Base-by-base conservation (phyloP, 2,888 invertebrate species). In the Icerya purchasi region DNA sequence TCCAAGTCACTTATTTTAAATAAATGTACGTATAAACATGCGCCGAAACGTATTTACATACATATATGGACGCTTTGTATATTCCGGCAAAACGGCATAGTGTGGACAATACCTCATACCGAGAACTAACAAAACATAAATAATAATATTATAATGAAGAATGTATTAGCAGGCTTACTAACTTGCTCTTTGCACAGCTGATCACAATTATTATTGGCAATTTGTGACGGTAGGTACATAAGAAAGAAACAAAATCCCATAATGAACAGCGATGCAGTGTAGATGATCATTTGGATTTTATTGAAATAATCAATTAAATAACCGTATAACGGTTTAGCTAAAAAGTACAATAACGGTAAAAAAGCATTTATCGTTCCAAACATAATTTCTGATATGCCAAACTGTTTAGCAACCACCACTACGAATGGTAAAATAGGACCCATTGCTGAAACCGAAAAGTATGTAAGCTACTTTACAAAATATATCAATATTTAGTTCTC, bases 401-500 rank as follows among this genome's bases (percentile, higher is more conserved):
- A 72, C 70, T 87, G 83, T 65, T 82, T 79, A 0, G 85, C 87
- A 70, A 80, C 83, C 14, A 88, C 86, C 61, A 82, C 77, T 53
- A 86, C 71, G 68, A 85, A 87, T 0, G 87, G 87, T 49, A 88
- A 72, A 55, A 88, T 79, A 0, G 87, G 86, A 0, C 87, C 87
- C 73, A 86, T 77, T 0, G 86, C 87, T 87, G 72, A 57, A 73
- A 73, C 65, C 66, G 65, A 59, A 64, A 53, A 62, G 58, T 2
- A 58, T n/a, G 18, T n/a, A n/a, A n/a, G n/a, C n/a, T n/a, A n/a
- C n/a, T n/a, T n/a, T n/a, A 19, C 50, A 1, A 22, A 20, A 62
- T 56, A 51, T 23, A 10, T 53, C 19, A 3, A 58, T 54, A 57
- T 49, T 53, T 20, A 54, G 54, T 50, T 50, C 24, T 21, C 23